Base-by-base conservation (phyloP, 2,888 invertebrate species). In the Euclidia mi region DNA sequence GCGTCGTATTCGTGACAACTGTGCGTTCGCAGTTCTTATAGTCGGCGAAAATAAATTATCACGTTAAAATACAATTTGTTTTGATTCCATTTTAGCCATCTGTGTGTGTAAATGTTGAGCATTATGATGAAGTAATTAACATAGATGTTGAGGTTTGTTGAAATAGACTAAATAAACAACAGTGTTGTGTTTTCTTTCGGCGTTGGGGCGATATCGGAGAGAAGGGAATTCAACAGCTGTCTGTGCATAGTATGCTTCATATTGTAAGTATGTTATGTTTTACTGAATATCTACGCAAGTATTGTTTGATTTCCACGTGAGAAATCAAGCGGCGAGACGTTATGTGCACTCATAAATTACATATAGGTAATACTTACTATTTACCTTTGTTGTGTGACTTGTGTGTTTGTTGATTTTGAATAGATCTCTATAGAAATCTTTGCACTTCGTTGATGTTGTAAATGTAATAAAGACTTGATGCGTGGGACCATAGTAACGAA, bases 201-300 rank as follows among this genome's bases (percentile, higher is more conserved):
- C 84, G 83, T 82, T 79, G 79, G 82, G 81, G 79, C 77, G 76
- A 80, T 74, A 70, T 79, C 79, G 64, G 61, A 75, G 74, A 81
- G 80, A 83, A 82, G 82, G 79, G 82, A 79, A 81, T 83, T 86
- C 78, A 89, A 83, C 89, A 90, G 88, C 91, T 89, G 88, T 85
- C 87, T 74, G 79, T 81, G 88, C 91, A 90, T 92, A 93, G 91
- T 90, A 93, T 93, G 94, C 88, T 90, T 82, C 82, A 87, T 88
- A 89, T 81, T 90, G 93, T 93, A 76, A 93, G 93, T 93, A 88
- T 73, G 48, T 78, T 74, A 65, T 38, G 48, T 50, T 56, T 61
- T 58, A 42, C 20, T 53, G 31, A 65, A 32, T 46, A 50, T 35
- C 17, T 43, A 18, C 12, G 20, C 20, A 20, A 31, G n/a, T 31